Base-by-base conservation (phyloP, 2,797 vertebrate species). In the Anas bahamensis region DNA sequence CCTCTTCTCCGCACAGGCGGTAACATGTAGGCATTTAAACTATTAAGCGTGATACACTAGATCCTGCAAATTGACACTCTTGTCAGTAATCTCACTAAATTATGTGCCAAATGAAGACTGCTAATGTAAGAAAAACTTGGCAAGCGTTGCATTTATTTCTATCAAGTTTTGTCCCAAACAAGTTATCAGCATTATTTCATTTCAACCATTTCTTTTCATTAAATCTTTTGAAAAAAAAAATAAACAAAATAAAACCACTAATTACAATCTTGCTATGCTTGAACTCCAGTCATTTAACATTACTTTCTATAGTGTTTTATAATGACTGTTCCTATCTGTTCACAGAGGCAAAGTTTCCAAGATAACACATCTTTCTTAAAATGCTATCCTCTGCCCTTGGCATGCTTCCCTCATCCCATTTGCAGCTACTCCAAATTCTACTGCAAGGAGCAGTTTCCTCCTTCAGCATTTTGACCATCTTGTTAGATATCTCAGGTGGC, bases 401-500 rank as follows among this genome's bases (percentile, higher is more conserved):
- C 24, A 39, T 28, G 13, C 50, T 3, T 48, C 21, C 23, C 3
- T 57, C 80, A 18, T 46, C 29, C 10, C 23, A 39, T 16, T 74
- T 5, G 14, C 22, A 10, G 3, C 6, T 74, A 63, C 39, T 42
- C 42, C 24, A 70, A 73, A 79, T 48, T 71, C 31, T 59, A 9
- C 37, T 13, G 10, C 18, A 72, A 61, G 39, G n/a, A 88, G 42
- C 5, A 61, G 12, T 59, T 80, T 69, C 12, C 29, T 31, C 4
- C 14, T 68, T 64, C 2, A 3, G 22, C 13, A 42, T 7, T 85
- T 74, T 19, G 21, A 69, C 31, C 15, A 33, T 6, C 18, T 48
- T 4, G 0, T 35, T 16, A 41, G 41, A 41, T 41, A 41, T 41
- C 16, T 11, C 1, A 2, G 15, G 15, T 29, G 74, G 4, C 9